phyloP scores from a whole-genome alignment of 2,797 vertebrate species.

The Schizopygopsis malacanthus region DNA sequence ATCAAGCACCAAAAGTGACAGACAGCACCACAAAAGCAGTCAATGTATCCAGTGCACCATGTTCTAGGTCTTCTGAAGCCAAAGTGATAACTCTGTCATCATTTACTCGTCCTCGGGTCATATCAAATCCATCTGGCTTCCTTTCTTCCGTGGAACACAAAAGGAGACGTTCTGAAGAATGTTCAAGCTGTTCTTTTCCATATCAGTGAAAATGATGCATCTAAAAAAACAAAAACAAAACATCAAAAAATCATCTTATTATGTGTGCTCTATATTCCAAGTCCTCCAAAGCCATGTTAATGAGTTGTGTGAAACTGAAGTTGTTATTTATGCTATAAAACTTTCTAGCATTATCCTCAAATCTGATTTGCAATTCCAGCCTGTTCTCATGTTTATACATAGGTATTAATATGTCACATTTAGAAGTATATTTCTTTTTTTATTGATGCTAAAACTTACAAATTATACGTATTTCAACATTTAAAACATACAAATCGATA shows the following conservation, averaged over 20 bases:
- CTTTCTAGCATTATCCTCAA: background rate
- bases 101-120: background rate
- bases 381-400: too few relatives aligned
- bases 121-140: background rate
- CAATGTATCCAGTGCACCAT: background rate
- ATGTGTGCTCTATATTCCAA: background rate
- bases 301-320: background rate
- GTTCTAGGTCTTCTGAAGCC: background rate
- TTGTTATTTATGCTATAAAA: background rate
- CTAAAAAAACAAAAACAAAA: background rate
- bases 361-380: background rate
- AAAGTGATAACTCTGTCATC: background rate
- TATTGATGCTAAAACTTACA: too few relatives aligned
- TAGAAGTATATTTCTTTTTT: too few relatives aligned
- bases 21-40: background rate
- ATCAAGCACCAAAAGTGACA: background rate
- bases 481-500: too few relatives aligned
- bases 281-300: background rate
- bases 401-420: too few relatives aligned
- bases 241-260: background rate
- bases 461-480: too few relatives aligned
- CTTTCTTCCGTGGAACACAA: background rate
- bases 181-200: background rate
- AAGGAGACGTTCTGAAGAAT: background rate
- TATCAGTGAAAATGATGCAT: background rate